A percentile compares a stretch with the other conserved stretches of the same genome.
phyloP scores from a whole-genome alignment of 2,113 vertebrate species.

The Steatornis caripensis region DNA sequence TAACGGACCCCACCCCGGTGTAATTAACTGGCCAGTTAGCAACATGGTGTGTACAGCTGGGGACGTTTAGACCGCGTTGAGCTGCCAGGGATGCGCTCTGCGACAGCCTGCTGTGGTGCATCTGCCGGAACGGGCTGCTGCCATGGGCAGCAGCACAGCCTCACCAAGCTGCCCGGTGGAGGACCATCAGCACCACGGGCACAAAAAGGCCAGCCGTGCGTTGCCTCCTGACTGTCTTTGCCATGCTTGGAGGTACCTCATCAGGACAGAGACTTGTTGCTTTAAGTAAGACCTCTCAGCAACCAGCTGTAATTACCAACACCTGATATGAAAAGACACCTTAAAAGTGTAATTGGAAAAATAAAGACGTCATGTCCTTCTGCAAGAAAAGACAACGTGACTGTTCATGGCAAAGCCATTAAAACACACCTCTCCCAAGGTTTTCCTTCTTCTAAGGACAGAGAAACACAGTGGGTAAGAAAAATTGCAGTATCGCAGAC shows the following conservation, averaged over 20 bases:
- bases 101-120: fast-evolving
- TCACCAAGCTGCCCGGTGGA: background rate
- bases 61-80: fast-evolving
- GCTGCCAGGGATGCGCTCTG: background rate
- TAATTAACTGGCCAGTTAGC: background rate
- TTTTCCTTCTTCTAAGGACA: background rate
- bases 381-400: background rate
- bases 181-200: background rate
- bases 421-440: fast-evolving
- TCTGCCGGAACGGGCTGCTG: background rate
- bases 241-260: background rate
- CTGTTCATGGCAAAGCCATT: background rate
- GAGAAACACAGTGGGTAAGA: background rate
- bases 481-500: fast-evolving
- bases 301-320: background rate
- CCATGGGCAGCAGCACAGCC: background rate
- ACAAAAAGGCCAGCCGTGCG: background rate
- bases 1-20: background rate
- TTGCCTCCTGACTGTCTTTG: background rate
- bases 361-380: background rate
- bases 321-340: background rate
- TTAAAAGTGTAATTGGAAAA: background rate
- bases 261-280: background rate
- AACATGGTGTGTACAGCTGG: fast-evolving
- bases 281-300: background rate